phyloP scores from a whole-genome alignment of 2,888 invertebrate genomes.

The Drosophila austrosaltans region DNA sequence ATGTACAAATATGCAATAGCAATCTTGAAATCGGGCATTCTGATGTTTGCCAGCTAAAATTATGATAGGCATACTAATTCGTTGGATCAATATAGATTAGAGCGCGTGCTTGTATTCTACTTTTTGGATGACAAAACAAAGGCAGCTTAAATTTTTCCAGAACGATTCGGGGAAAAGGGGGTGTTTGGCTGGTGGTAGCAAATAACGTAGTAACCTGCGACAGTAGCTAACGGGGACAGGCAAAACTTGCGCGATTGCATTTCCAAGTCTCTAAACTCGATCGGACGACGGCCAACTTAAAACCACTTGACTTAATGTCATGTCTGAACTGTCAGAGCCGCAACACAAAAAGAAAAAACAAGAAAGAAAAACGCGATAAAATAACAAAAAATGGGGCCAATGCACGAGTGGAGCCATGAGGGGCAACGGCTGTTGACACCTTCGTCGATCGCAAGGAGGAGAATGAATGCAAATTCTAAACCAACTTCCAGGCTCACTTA shows the following conservation, averaged over 20 bases:
- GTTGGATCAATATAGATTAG: neutral
- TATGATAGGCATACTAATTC: neutral
- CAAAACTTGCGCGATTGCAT: constrained; percentile 51
- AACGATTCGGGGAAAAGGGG: neutral
- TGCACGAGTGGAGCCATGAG: constrained; percentile 60
- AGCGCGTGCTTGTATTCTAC: neutral
- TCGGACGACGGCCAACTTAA: constrained; percentile 36
- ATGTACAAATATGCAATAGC: neutral
- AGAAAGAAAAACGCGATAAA: constrained; percentile 8
- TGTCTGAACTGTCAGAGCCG: constrained; percentile 65
- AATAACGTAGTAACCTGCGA: neutral
- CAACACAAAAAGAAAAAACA: constrained; percentile 36
- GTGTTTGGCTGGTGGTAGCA: neutral
- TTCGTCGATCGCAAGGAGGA: constrained; percentile 2
- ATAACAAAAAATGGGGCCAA: constrained; percentile 38
- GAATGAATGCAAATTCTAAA: neutral
- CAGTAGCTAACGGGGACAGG: constrained; percentile 15
- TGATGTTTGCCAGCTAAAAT: neutral
- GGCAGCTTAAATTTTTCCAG: neutral
- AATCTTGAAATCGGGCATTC: constrained; percentile 1
- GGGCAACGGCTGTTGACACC: constrained; percentile 68
- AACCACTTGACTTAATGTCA: constrained; percentile 44
- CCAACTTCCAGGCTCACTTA: neutral
- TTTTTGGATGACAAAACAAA: neutral
- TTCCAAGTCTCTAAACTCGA: constrained; percentile 36